Evolutionary conservation across 2,888 invertebrate genomes (phyloP).

Genomic region (Sicus ferrugineus): DNA sequence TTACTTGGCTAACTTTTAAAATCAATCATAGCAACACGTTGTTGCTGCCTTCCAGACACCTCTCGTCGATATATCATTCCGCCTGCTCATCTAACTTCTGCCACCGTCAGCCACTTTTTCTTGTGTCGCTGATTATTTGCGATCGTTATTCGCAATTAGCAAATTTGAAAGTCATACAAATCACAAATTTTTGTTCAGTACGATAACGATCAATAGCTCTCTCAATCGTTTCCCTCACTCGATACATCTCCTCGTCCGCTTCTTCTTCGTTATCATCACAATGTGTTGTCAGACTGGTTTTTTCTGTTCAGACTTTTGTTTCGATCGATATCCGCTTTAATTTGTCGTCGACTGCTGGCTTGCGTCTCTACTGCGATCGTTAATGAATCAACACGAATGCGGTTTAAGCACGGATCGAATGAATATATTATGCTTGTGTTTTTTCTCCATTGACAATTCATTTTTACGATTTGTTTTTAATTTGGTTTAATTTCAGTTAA

Average conservation of each 20-base stretch:
- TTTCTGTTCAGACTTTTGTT: background rate
- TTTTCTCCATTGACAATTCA: background rate
- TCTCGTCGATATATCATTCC: background rate
- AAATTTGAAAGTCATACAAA: conserved; percentile 20
- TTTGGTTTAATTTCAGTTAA: background rate
- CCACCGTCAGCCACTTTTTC: background rate
- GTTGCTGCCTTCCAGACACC: too few species aligned
- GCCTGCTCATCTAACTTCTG: background rate
- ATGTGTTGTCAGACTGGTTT: conserved; percentile 7
- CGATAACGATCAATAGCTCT: conserved; percentile 14
- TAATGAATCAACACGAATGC: conserved; percentile 9
- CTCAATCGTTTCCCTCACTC: background rate
- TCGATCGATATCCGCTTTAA: conserved; percentile 2
- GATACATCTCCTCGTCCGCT: background rate
- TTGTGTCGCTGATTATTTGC: background rate
- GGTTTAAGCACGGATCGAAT: background rate
- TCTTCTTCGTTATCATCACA: background rate
- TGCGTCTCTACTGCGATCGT: background rate
- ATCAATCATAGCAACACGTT: too few species aligned
- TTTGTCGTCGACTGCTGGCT: background rate
- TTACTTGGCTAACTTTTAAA: too few species aligned
- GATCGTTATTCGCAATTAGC: conserved; percentile 6
- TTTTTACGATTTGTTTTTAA: conserved; percentile 2
- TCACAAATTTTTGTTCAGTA: background rate
- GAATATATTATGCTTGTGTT: conserved; percentile 8